Percentiles rank a stretch among this genome's conserved stretches.
phyloP scores from a whole-genome alignment of 2,113 vertebrate genomes.

The Orientallactaga bullata region DNA sequence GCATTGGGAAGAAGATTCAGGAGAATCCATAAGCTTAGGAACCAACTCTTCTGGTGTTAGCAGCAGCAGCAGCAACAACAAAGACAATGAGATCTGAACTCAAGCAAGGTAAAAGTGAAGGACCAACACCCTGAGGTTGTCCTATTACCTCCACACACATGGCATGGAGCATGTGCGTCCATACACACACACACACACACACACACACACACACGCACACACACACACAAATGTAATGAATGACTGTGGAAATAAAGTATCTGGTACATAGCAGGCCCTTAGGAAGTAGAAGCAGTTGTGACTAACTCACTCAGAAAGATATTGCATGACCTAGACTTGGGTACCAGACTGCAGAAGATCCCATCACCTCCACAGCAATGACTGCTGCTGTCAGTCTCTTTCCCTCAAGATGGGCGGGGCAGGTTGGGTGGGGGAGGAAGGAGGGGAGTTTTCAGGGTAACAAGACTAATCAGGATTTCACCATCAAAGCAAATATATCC shows the following conservation, averaged over 20 bases:
- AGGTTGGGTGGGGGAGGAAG: slow-evolving; percentile 59
- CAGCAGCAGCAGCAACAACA: no score
- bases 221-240: neutral
- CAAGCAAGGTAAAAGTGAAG: no score
- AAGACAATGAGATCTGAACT: no score
- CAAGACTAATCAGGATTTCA: slow-evolving; percentile 89
- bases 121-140: no score
- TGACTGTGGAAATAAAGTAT: neutral
- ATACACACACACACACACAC: neutral
- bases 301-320: neutral
- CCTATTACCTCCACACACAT: no score
- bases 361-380: slow-evolving; percentile 73
- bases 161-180: no score
- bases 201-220: neutral
- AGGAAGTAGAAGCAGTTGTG: neutral
- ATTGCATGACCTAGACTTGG: neutral
- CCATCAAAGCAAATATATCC: slow-evolving; percentile 89
- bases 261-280: slow-evolving; percentile 26
- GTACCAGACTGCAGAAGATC: neutral
- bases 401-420: slow-evolving; percentile 73
- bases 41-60: no score
- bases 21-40: no score
- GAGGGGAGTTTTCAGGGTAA: slow-evolving; percentile 82
- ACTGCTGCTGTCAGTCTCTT: slow-evolving; percentile 81
- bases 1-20: no score